These are phyloP conservation scores for Phaonia tiefii DNA, from an alignment of 2,888 invertebrate genomes.

Conservation along the genomic window DNA sequence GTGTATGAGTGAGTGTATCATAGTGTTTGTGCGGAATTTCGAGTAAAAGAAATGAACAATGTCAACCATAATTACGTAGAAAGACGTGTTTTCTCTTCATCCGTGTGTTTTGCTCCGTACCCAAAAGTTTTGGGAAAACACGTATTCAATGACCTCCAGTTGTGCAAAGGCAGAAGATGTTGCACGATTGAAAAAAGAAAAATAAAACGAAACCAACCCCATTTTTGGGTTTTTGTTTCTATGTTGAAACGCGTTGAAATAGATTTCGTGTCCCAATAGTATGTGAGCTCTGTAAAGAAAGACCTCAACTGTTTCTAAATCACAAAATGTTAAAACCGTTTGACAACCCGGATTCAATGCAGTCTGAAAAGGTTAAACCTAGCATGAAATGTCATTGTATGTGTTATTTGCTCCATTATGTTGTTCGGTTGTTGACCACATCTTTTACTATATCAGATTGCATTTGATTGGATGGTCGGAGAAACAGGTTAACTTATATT, in stretches of 20 bases:
- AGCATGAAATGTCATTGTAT: background rate
- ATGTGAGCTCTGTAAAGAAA: slow-evolving; percentile 24
- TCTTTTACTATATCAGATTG: background rate
- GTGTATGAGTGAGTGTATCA: background rate
- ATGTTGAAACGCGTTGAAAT: background rate
- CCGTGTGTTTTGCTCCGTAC: too few species aligned
- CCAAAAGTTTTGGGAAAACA: slow-evolving; percentile 2
- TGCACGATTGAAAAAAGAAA: background rate
- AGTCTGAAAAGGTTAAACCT: background rate
- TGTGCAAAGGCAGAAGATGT: background rate
- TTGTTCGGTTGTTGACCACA: slow-evolving; percentile 28
- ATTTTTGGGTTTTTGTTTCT: background rate
- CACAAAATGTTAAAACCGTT: slow-evolving; percentile 26
- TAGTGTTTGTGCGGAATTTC: background rate
- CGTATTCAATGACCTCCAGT: slow-evolving; percentile 24
- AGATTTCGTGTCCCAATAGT: background rate
- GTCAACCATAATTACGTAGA: slow-evolving; percentile 65
- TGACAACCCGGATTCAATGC: slow-evolving; percentile 9
- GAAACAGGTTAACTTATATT: background rate
- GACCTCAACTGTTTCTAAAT: background rate
- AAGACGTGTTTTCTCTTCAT: slow-evolving; percentile 48
- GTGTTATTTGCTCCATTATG: background rate
- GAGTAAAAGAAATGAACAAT: slow-evolving; percentile 50
- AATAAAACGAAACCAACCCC: slow-evolving; percentile 18
- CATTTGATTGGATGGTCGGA: background rate